A percentile compares a stretch with the other conserved stretches of the same genome.
These are phyloP conservation scores for Spermophilus dauricus DNA, from an alignment of 2,113 vertebrate species.

Conservation along the genomic window DNA sequence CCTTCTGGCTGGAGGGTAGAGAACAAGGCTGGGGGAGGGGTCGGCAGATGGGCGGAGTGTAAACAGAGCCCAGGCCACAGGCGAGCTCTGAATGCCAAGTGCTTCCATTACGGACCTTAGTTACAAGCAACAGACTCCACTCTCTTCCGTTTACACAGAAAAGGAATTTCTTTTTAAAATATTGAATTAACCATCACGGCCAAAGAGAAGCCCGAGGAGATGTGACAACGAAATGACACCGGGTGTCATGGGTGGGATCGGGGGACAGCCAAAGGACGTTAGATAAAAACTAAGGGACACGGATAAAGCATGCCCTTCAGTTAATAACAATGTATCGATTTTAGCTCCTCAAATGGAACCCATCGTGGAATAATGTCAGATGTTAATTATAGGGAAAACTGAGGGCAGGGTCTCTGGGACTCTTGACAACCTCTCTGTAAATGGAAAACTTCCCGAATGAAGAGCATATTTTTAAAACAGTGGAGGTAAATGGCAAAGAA, in stretches of 20 bases:
- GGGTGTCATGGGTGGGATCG: not conserved
- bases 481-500: not conserved
- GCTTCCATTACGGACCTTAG: not conserved
- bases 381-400: too few species aligned
- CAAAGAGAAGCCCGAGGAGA: not conserved
- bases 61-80: not conserved
- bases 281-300: too few species aligned
- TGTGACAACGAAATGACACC: not conserved
- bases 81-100: not conserved
- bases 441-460: too few species aligned
- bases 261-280: not conserved
- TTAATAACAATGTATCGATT: too few species aligned
- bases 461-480: not conserved
- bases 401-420: too few species aligned
- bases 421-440: too few species aligned
- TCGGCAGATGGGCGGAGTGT: not conserved
- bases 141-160: not conserved
- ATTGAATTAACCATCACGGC: not conserved
- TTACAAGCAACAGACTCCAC: not conserved
- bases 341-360: too few species aligned
- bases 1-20: not conserved
- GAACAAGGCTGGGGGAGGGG: not conserved
- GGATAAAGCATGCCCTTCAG: too few species aligned
- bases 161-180: not conserved
- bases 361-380: accelerated